Evolutionary conservation across 2,888 invertebrate species (phyloP).

Genomic region (Leuctra nigra): DNA sequence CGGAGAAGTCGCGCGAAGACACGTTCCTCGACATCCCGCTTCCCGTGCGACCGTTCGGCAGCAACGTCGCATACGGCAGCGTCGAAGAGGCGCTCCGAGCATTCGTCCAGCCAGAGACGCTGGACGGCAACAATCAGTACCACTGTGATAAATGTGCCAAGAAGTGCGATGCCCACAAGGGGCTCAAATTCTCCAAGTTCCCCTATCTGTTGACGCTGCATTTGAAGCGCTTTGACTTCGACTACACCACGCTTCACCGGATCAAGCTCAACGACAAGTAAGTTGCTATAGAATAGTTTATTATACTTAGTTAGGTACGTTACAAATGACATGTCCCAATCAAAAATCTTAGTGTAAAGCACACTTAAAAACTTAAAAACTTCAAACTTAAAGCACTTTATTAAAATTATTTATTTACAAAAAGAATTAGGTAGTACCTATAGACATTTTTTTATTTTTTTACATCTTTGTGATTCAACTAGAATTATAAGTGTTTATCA

Average conservation of each 20-base stretch:
- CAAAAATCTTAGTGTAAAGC: too few relatives aligned
- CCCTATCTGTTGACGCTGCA: slow-evolving; percentile 82
- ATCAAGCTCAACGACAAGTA: slow-evolving; percentile 83
- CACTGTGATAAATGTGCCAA: slow-evolving; percentile 78
- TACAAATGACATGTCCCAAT: too few relatives aligned
- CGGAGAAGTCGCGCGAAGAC: slow-evolving; percentile 75
- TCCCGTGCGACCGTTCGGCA: slow-evolving; percentile 77
- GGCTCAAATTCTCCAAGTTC: slow-evolving; percentile 76
- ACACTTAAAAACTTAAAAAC: too few relatives aligned
- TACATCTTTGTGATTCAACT: too few relatives aligned
- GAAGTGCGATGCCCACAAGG: slow-evolving; percentile 85
- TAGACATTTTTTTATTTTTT: too few relatives aligned
- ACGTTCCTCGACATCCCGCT: slow-evolving; percentile 80
- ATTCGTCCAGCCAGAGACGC: slow-evolving; percentile 76
- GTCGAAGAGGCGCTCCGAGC: slow-evolving; percentile 70
- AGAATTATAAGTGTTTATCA: too few relatives aligned
- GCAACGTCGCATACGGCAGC: slow-evolving; percentile 63
- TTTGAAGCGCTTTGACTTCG: slow-evolving; percentile 84
- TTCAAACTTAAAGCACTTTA: too few relatives aligned
- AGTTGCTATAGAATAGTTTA: too few relatives aligned
- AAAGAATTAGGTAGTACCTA: too few relatives aligned
- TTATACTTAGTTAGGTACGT: too few relatives aligned
- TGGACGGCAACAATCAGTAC: slow-evolving; percentile 81
- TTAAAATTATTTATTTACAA: too few relatives aligned
- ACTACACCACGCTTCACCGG: slow-evolving; percentile 73